Evolutionary conservation across 2,888 invertebrate species (phyloP), one percentile per base, ranked within the genome.

Genomic region (Hypolimnas misippus): DNA sequence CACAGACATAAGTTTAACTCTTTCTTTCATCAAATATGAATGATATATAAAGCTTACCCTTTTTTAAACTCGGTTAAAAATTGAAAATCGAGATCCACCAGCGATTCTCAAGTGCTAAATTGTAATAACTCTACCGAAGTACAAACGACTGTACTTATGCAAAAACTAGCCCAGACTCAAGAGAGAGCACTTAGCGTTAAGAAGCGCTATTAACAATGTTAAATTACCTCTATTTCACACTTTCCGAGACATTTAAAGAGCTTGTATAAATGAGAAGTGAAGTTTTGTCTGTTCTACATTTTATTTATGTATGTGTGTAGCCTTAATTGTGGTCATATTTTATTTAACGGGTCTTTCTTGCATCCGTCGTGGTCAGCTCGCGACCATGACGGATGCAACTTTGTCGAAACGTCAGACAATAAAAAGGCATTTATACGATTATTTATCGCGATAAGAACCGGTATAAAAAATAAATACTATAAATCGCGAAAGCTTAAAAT

Each of bases 161-260:
- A 25, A 46, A 46, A 46, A 46, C 46, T 46, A 46, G 21, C 46
- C 46, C 12, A 46, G 46, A 46, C 46, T 42, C 17, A 46, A 46
- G 46, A n/a, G n/a, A 16, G 21, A 16, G n/a, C 46, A 46, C 46
- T 46, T 46, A 46, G 21, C 46, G 46, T 25, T 42, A 46, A 46
- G 21, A 21, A 46, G 46, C n/a, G 46, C 46, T 25, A 46, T 46
- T 46, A 46, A 46, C 46, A 46, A 29, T 49, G 49, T 49, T 49
- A 49, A 49, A 49, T 49, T 49, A 49, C 49, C 25, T 49, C 49
- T 49, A 49, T 29, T 49, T 49, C 49, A 49, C 49, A 49, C 49
- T 49, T 49, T 49, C 49, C 14, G 29, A 49, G 49, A 29, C 49
- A 49, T 49, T 49, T 29, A 49, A 49, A 29, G 46, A 46, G 25